Base-by-base conservation (phyloP, 2,888 invertebrate species). In the Platerodrilus igneus region DNA sequence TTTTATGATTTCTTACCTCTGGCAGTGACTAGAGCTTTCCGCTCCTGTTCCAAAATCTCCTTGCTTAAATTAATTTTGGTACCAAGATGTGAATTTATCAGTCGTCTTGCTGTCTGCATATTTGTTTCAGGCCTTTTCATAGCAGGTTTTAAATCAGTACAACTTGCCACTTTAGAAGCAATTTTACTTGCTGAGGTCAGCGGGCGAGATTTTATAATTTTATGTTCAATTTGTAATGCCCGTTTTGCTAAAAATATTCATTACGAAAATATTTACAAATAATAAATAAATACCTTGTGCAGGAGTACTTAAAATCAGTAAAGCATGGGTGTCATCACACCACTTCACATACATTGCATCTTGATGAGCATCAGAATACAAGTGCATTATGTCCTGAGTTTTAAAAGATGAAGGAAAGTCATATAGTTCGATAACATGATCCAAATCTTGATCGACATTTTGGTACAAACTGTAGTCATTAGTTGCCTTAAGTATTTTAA, bases 261-360 rank as follows among this genome's bases (percentile, higher is more conserved):
- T 33, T 37, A 14, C 14, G 17, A 25, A 23, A 22, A 18, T 20
- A 3, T n/a, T n/a, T n/a, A 23, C 19, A 34, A 22, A 15, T 4
- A 22, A 20, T 16, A 33, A 21, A n/a, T 27, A 32, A 21, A 28
- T 55, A 67, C 67, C 67, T 63, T 67, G 66, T 34, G 55, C 57
- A 3, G 57, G 54, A 27, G 67, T 60, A 10, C 66, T 66, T 34
- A 68, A 53, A 23, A 68, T 64, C 31, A 68, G 52, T 23, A 68
- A 53, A 10, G 66, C 67, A 45, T 66, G 66, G n/a, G 68, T 67
- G 38, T 68, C 64, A 50, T 66, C 65, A 13, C 67, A 62, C 68
- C 67, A 68, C 51, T 66, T 64, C 28, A 68, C 53, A 41, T 67
- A 67, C 62, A 66, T 66, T 1, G 63, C 56, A 40, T 67, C 64